Base-by-base conservation (phyloP, 2,888 invertebrate species). In the Dryobota labecula region DNA sequence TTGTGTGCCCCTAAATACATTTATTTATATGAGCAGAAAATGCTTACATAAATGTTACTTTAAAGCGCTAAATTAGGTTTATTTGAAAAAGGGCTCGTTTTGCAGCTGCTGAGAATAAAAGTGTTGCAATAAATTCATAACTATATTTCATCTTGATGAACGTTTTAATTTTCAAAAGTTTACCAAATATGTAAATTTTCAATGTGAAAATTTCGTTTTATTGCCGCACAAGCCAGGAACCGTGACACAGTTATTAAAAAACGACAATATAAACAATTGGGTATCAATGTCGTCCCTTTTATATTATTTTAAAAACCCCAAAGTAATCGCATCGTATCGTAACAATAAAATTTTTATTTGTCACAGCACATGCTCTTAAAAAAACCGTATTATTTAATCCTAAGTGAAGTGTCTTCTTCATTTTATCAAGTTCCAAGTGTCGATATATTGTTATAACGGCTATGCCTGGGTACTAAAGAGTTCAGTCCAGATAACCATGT, bases 391-490 rank as follows among this genome's bases (percentile, higher is more conserved):
- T 93, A 94, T 95, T 95, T 95, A 95, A 95, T 95, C 94, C 93
- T 92, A 92, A 94, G 94, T 92, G 91, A 92, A 92, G 94, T 92
- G 93, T 94, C 94, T 91, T 94, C 94, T 95, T 95, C 94, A 94
- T 95, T 94, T 95, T 95, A 95, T 96, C 95, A 95, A 94, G 90
- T 81, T 81, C 86, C 89, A 92, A 95, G 94, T 94, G 90, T 92
- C 95, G 92, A 96, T 95, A 95, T 95, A 94, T 95, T 94, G 94
- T 92, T 94, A 93, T 95, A 95, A 95, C 93, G 92, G 91, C 91
- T 90, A 87, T 91, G 93, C 90, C 89, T 88, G 88, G 92, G 90
- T 91, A 94, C 94, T 95, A 93, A 95, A 94, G 94, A 94, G 94
- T 93, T 89, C 92, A 88, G 92, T 85, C 90, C 90, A 92, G 95